Base-by-base conservation (phyloP, 2,888 invertebrate species). In the Dioctria linearis region DNA sequence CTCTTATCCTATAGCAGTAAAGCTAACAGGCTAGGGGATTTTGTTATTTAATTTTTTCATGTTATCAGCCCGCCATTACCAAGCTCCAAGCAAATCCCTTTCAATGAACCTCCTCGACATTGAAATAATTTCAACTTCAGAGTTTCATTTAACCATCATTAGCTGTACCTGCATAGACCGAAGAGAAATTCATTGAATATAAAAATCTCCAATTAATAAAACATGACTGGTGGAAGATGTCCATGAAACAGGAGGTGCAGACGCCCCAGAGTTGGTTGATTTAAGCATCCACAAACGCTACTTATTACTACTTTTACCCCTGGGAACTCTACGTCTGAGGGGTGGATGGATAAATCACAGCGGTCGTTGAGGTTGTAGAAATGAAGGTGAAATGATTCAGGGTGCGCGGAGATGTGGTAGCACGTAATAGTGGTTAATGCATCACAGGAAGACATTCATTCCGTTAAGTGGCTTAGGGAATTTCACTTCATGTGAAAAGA, bases 361-460 rank as follows among this genome's bases (percentile, higher is more conserved):
- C 8, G 6, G 37, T 25, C 61, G 25, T 5, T 4, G 57, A 13
- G 25, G 25, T 3, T 37, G 13, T 25, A 61, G 13, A 42, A 40
- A 65, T 40, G 65, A n/a, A 40, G 39, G 8, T 9, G 43, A 5
- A 57, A 25, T 42, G 66, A 9, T 39, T 63, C 37, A 63, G 63
- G 8, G 37, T 25, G 51, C 39, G 40, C 13, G 39, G 49, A 25
- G 57, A n/a, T 8, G 39, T 2, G 54, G 4, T 11, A 42, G 54
- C 37, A 37, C 54, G 63, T 79, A 79, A 79, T 79, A 59, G 79
- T 71, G 69, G 61, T 61, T 80, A 80, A 80, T 80, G 80, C 80
- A 80, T 63, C 81, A 81, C 80, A 83, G 85, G 84, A 85, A 84
- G 82, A 84, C 84, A 85, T 88, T 87, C 87, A 87, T 88, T 88